These are phyloP conservation scores for Cecropterus lyciades DNA, from an alignment of 1,140 invertebrate species.

Conservation along the genomic window DNA sequence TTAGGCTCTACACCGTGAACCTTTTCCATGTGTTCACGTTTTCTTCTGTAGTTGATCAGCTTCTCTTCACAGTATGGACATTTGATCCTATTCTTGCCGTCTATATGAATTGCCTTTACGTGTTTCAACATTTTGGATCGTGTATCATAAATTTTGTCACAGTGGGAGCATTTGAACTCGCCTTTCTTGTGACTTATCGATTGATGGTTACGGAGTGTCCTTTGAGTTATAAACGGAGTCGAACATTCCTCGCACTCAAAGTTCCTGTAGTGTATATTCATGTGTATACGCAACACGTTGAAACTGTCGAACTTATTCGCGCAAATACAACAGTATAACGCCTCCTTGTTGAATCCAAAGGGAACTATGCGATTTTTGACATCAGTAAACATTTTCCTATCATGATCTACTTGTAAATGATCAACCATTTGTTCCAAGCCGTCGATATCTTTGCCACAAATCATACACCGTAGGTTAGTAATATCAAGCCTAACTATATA, in stretches of 20 bases:
- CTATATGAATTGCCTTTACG: conserved; percentile 40
- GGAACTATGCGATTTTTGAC: conserved; percentile 46
- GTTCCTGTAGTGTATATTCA: conserved; percentile 45
- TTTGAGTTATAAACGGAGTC: conserved; percentile 87
- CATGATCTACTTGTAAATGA: conserved; percentile 46
- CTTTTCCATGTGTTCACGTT: conserved; percentile 44
- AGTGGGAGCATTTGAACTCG: conserved; percentile 36
- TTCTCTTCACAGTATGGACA: conserved; percentile 53
- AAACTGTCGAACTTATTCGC: conserved; percentile 44
- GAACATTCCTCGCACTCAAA: conserved; percentile 57
- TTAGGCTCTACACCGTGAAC: conserved; percentile 41
- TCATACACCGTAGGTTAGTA: conserved; percentile 44
- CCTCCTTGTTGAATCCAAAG: conserved; percentile 49
- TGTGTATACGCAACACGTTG: conserved; percentile 57
- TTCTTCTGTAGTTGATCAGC: conserved; percentile 43
- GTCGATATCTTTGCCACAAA: conserved; percentile 41
- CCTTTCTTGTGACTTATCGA: conserved; percentile 32
- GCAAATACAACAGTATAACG: conserved; percentile 48
- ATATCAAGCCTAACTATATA: conserved; percentile 56
- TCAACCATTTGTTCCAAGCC: conserved; percentile 41
- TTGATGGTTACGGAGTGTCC: conserved; percentile 29
- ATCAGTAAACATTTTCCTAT: conserved; percentile 42
- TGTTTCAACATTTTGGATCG: conserved; percentile 43
- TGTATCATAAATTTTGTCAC: conserved; percentile 46
- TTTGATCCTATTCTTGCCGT: conserved; percentile 40